Conservation (phyloP, 2,797 vertebrate species). For the Macropodus opercularis region DNA sequence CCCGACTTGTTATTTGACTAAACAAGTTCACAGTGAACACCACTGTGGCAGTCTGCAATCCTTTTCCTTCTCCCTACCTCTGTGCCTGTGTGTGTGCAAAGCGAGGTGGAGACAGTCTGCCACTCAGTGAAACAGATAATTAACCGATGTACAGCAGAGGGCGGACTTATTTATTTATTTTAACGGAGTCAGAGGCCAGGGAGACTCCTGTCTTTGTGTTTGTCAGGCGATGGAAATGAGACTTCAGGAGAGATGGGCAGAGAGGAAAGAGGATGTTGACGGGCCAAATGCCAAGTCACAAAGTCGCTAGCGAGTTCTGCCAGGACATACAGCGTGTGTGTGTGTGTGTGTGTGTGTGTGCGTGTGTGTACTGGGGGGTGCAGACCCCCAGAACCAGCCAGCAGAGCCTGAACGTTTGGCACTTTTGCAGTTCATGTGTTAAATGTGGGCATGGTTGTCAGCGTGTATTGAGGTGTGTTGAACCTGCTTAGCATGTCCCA, state of each 20-base stretch:
- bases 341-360: constrained; percentile 23
- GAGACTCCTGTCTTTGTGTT: constrained; percentile 62
- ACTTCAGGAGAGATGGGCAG: constrained; percentile 65
- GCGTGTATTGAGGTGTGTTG: constrained; percentile 75
- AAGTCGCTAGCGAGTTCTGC: constrained; percentile 69
- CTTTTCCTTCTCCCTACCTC: constrained; percentile 13
- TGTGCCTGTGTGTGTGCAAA: constrained; percentile 26
- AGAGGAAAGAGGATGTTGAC: constrained; percentile 69
- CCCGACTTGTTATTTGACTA: constrained; percentile 75
- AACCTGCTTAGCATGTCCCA: constrained; percentile 77
- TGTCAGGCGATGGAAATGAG: constrained; percentile 75
- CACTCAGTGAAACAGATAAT: constrained; percentile 79
- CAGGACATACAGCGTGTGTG: constrained; percentile 43
- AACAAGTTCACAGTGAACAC: constrained; percentile 75
- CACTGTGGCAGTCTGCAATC: constrained; percentile 68
- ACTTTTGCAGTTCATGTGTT: constrained; percentile 77
- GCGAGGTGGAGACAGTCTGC: constrained; percentile 62
- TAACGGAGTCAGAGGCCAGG: constrained; percentile 56
- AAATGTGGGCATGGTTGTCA: constrained; percentile 78
- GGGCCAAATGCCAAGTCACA: constrained; percentile 73
- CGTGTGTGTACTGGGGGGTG: not conserved
- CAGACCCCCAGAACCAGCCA: constrained; percentile 68
- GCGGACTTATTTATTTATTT: constrained; percentile 68
- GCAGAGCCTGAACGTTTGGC: constrained; percentile 74
- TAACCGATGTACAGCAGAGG: constrained; percentile 66